Evolutionary conservation across 1,140 invertebrate species (phyloP).

Genomic region (Lepeophtheirus salmonis): DNA sequence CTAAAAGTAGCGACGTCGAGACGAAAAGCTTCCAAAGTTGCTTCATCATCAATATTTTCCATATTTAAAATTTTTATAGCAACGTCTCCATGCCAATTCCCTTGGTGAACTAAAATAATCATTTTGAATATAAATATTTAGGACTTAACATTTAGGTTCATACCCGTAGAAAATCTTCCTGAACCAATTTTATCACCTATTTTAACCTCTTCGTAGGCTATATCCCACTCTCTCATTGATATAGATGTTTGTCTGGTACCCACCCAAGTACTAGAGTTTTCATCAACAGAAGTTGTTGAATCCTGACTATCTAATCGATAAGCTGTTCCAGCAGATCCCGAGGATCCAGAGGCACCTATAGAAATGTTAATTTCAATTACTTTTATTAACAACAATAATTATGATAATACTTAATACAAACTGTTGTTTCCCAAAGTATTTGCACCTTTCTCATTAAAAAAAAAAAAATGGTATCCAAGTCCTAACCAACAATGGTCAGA

Average conservation of each 20-base stretch:
- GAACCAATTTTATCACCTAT: constrained; percentile 68
- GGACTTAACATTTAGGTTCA: neutral
- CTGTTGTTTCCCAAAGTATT: no score
- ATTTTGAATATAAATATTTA: no score
- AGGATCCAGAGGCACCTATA: constrained; percentile 15
- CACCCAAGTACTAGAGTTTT: constrained; percentile 9
- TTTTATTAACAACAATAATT: no score
- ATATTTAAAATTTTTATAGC: constrained; percentile 95
- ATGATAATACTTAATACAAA: no score
- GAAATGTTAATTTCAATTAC: no score
- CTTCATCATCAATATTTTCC: constrained; percentile 73
- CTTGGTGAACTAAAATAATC: constrained; percentile 64
- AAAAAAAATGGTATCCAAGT: no score
- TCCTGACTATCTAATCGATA: constrained; percentile 16
- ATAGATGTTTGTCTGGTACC: constrained; percentile 27
- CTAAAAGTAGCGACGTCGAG: constrained; percentile 48
- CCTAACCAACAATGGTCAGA: no score
- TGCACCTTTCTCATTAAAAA: no score
- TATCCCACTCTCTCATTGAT: constrained; percentile 91
- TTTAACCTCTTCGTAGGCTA: constrained; percentile 78
- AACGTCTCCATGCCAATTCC: constrained; percentile 94
- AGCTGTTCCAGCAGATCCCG: constrained; percentile 12
- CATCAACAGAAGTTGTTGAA: constrained; percentile 15
- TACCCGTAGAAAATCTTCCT: constrained; percentile 64
- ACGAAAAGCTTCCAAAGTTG: constrained; percentile 81